Base-by-base conservation (phyloP, 92 coral and sea anemone species). In the Phenganax stokvisi region DNA sequence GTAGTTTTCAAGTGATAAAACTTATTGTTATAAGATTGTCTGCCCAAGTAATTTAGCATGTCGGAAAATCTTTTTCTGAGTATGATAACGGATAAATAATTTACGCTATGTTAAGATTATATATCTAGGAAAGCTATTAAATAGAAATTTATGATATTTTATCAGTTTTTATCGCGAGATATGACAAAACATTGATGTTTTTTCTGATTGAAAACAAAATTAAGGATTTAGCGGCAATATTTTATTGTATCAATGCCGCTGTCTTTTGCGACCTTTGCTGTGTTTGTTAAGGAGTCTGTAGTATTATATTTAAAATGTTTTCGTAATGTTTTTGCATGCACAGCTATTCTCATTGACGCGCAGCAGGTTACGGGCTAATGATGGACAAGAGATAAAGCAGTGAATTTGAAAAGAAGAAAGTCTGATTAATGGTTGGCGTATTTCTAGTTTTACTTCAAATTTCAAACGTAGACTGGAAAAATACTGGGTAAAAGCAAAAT, bases 41-140 rank as follows among this genome's bases (percentile, higher is more conserved):
- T 29, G 52, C 54, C n/a, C 53, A 28, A 7, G n/a, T 28, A 12
- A 68, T 68, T 30, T 4, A 7, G 3, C 13, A 29, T 3, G 1
- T 10, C 54, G 29, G 73, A 68, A 37, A 68, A 20, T 5, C 73
- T 11, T 68, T 51, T 68, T 68, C 12, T 29, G 17, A 37, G 73
- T 30, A 68, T 68, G 3, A 30, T 68, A 29, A 17, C 73, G 47
- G 73, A 29, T 68, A 68, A 68, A 68, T 68, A 30, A 68, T 68
- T 68, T 64, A 68, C 17, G n/a, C 7, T 9, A 68, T 68, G 17
- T 20, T 29, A 37, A 68, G 13, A 68, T 37, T 13, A 68, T 68
- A 51, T 68, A 52, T 68, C 73, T 68, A 17, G 53, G 37, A 29
- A 66, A 68, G 6, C 53, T 25, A 68, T 68, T 68, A 29, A 17